Evolutionary conservation across 2,888 invertebrate species (phyloP).

Genomic region (Cerastis leucographa): DNA sequence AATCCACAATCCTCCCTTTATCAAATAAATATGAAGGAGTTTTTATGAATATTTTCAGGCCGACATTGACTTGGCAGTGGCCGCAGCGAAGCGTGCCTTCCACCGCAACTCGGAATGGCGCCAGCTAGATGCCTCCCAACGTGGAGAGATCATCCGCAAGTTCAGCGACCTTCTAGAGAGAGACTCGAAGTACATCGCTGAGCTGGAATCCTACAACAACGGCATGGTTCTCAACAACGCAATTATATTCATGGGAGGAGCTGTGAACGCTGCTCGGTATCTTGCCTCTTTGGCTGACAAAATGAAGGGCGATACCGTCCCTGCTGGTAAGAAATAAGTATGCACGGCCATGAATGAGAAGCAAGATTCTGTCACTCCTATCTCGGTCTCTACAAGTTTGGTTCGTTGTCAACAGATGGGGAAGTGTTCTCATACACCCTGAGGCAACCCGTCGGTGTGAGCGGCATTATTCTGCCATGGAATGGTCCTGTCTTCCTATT

Average conservation of each 20-base stretch:
- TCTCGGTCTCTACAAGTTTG: neutral
- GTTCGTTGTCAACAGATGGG: conserved; percentile 89
- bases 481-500: conserved; percentile 97
- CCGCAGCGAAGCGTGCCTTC: conserved; percentile 93
- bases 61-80: conserved; percentile 94
- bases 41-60: conserved; percentile 81
- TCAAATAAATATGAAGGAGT: neutral
- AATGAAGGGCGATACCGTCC: conserved; percentile 93
- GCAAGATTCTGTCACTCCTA: neutral
- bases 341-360: neutral
- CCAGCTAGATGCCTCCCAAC: conserved; percentile 94
- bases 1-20: neutral
- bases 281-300: conserved; percentile 97
- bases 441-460: conserved; percentile 92
- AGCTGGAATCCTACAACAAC: conserved; percentile 97
- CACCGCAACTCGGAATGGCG: conserved; percentile 93
- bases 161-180: conserved; percentile 93
- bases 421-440: conserved; percentile 93
- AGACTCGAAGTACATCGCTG: conserved; percentile 96
- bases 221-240: conserved; percentile 94
- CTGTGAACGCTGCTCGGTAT: conserved; percentile 92
- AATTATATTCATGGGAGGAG: conserved; percentile 88
- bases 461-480: conserved; percentile 97
- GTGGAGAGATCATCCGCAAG: conserved; percentile 93
- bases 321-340: conserved; percentile 79